These are phyloP conservation scores for Bubo blakistoni DNA, from an alignment of 2,113 vertebrate genomes.

Conservation along the genomic window DNA sequence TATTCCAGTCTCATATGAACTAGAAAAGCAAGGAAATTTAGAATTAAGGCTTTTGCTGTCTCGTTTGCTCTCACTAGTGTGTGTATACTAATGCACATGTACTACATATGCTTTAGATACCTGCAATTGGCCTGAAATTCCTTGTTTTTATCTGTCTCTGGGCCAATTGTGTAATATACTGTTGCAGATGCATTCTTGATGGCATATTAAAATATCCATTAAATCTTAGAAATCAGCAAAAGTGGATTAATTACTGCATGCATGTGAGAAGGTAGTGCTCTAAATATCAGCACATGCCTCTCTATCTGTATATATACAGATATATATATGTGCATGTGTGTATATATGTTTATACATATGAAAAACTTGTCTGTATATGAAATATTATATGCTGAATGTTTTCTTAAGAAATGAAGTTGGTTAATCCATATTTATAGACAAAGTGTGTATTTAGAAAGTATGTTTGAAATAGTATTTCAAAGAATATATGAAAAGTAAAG, in stretches of 20 bases:
- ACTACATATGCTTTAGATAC: not conserved
- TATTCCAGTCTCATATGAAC: not conserved
- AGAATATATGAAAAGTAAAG: not conserved
- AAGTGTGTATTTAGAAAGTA: not conserved
- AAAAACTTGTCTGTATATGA: not conserved
- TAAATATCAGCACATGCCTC: not conserved
- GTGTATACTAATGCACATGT: not conserved
- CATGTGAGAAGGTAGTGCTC: not conserved
- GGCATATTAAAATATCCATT: not conserved
- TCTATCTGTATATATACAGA: not conserved
- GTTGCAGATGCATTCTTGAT: not conserved
- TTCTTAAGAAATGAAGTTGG: not conserved
- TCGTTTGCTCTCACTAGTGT: not conserved
- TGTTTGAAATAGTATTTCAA: not conserved
- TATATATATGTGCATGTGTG: not conserved
- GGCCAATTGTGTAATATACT: not conserved
- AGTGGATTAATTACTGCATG: not conserved
- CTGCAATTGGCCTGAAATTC: not conserved
- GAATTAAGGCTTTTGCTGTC: not conserved
- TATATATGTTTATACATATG: not conserved
- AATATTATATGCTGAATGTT: not conserved
- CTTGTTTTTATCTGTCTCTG: not conserved
- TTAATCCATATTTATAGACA: not conserved
- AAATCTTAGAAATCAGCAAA: not conserved
- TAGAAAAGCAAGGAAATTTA: not conserved